Base-by-base conservation (phyloP, 1,140 invertebrate genomes). In the Pygmarrhopalites habei region DNA sequence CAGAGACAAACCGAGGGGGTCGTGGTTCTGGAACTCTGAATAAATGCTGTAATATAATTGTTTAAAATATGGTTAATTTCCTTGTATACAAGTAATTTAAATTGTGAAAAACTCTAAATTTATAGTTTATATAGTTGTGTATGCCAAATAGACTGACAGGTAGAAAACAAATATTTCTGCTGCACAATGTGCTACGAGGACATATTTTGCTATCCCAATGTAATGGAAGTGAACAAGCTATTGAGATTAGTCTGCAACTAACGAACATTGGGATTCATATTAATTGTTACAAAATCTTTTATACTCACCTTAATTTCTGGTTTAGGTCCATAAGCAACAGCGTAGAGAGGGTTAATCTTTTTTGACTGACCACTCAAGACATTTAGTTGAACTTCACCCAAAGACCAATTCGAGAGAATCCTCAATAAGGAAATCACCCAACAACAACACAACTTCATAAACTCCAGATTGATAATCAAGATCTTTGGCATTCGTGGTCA, bases 1-100 rank as follows among this genome's bases (percentile, higher is more conserved):
- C 87, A 0, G 94, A 97, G 32, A 98, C 85, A 52, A 86, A 75
- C 47, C 83, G 82, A 15, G 93, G 82, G 47, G 96, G 95, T 49
- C 93, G 82, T 71, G 88, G 87, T 75, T 98, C 95, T 14, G 94
- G 89, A 74, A 86, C 83, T 32, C 93, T 85, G 83, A 98, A 98
- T 78, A 87, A 77, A 79, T 99, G 95, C 81, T 87, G 74, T 25
- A 82, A 79, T n/a, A n/a, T n/a, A n/a, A n/a, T n/a, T n/a, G n/a
- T n/a, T n/a, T n/a, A n/a, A n/a, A n/a, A n/a, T n/a, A n/a, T n/a
- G n/a, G n/a, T n/a, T n/a, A n/a, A n/a, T n/a, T n/a, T n/a, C n/a
- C n/a, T n/a, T n/a, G n/a, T n/a, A n/a, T n/a, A n/a, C n/a, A n/a
- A n/a, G n/a, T n/a, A n/a, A n/a, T n/a, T n/a, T n/a, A n/a, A n/a